These are phyloP conservation scores for Sweltsa coloradensis DNA, from an alignment of 1,140 invertebrate species.

Conservation along the genomic window DNA sequence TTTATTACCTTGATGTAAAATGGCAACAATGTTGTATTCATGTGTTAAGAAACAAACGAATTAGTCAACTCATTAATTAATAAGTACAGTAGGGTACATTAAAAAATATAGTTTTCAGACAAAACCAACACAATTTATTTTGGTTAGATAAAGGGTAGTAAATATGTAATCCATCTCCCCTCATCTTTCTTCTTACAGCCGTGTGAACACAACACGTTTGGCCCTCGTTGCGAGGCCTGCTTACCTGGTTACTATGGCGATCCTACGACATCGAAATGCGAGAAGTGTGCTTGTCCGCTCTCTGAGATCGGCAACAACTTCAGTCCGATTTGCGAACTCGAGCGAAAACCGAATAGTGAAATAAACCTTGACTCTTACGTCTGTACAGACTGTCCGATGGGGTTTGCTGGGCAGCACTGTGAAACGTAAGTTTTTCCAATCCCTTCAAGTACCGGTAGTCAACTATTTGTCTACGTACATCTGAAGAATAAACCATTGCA, in stretches of 20 bases:
- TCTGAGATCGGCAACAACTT: constrained; percentile 66
- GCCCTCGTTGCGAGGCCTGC: constrained; percentile 74
- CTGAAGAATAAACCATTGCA: background rate
- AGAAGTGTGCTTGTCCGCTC: constrained; percentile 78
- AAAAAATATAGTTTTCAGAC: too few relatives aligned
- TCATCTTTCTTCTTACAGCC: constrained; percentile 28
- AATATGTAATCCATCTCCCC: too few relatives aligned
- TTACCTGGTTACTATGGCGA: constrained; percentile 84
- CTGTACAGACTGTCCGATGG: constrained; percentile 78
- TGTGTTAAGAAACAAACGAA: too few relatives aligned
- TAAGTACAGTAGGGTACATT: too few relatives aligned
- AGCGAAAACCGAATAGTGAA: constrained; percentile 41
- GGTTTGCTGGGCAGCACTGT: constrained; percentile 86
- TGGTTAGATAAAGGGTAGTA: too few relatives aligned
- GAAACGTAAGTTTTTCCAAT: constrained; percentile 50
- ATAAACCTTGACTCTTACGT: constrained; percentile 51
- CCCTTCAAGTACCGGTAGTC: background rate
- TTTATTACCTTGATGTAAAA: too few relatives aligned
- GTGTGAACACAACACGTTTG: constrained; percentile 58
- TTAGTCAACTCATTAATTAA: too few relatives aligned
- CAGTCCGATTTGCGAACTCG: constrained; percentile 70
- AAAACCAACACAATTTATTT: too few relatives aligned
- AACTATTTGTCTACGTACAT: too few relatives aligned
- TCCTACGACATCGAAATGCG: constrained; percentile 65
- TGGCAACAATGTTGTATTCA: too few relatives aligned